Evolutionary conservation across 2,888 invertebrate genomes (phyloP).

Genomic region (Ganaspis brasiliensis): DNA sequence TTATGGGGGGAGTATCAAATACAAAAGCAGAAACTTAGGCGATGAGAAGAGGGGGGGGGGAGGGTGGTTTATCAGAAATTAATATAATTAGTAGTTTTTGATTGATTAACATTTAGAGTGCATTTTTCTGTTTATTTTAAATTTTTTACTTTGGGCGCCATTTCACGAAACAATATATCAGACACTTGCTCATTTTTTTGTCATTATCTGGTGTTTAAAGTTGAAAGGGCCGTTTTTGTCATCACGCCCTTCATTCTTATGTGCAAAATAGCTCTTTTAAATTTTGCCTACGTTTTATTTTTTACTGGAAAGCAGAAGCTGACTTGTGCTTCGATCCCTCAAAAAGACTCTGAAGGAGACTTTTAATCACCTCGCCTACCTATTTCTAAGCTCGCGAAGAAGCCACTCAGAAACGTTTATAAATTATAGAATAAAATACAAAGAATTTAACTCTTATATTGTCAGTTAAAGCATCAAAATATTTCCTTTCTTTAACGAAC

Average conservation of each 20-base stretch:
- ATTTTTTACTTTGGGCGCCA: not conserved
- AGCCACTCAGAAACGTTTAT: too few species aligned
- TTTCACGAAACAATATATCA: not conserved
- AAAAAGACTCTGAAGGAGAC: constrained; percentile 13
- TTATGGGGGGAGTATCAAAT: too few species aligned
- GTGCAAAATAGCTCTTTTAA: constrained; percentile 5
- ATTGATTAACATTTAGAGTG: too few species aligned
- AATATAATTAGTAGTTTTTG: too few species aligned
- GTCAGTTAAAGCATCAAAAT: too few species aligned
- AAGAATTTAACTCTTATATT: too few species aligned
- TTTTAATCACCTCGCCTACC: not conserved
- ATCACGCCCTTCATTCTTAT: not conserved
- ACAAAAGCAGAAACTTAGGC: too few species aligned
- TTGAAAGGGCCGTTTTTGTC: not conserved
- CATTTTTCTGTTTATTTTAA: too few species aligned
- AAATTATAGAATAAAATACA: too few species aligned
- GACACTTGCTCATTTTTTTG: not conserved
- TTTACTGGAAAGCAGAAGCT: constrained; percentile 2
- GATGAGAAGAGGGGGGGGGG: too few species aligned
- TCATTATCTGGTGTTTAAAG: not conserved
- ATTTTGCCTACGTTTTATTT: constrained; percentile 7
- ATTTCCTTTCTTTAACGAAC: too few species aligned
- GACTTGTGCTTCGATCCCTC: constrained; percentile 2
- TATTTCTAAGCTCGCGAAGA: not conserved
- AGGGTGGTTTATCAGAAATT: too few species aligned